phyloP scores from a whole-genome alignment of 2,797 vertebrate species.

The Amblyraja radiata region DNA sequence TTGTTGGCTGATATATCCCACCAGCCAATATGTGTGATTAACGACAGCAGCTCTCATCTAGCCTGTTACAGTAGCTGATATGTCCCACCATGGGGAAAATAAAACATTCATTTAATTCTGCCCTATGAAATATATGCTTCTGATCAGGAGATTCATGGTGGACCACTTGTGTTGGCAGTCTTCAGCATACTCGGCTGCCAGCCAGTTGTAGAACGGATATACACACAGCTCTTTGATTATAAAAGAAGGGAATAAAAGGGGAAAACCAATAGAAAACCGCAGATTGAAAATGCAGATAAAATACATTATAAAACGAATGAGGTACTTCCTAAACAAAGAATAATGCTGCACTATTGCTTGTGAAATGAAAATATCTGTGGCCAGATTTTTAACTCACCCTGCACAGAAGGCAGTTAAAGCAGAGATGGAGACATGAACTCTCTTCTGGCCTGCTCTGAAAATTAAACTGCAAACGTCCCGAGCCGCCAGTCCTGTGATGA shows the following conservation, averaged over 20 bases:
- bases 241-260: conserved; percentile 4
- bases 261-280: not conserved
- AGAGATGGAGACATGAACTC: not conserved
- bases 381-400: not conserved
- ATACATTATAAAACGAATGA: not conserved
- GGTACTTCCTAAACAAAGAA: not conserved
- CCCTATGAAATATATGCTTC: not conserved
- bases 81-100: not conserved
- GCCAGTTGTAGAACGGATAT: not conserved
- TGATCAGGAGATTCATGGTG: not conserved
- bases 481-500: not conserved
- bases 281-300: conserved; percentile 3
- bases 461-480: not conserved
- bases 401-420: not conserved
- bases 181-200: not conserved
- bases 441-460: not conserved
- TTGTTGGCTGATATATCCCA: not conserved
- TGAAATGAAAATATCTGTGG: not conserved
- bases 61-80: conserved; percentile 11
- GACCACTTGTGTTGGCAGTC: not conserved
- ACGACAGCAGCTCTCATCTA: no score
- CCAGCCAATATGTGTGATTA: not conserved
- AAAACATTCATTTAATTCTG: not conserved
- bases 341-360: not conserved
- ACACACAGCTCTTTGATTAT: not conserved